Conservation (phyloP, 2,113 vertebrate species). For the Sphaerodactylus townsendi region DNA sequence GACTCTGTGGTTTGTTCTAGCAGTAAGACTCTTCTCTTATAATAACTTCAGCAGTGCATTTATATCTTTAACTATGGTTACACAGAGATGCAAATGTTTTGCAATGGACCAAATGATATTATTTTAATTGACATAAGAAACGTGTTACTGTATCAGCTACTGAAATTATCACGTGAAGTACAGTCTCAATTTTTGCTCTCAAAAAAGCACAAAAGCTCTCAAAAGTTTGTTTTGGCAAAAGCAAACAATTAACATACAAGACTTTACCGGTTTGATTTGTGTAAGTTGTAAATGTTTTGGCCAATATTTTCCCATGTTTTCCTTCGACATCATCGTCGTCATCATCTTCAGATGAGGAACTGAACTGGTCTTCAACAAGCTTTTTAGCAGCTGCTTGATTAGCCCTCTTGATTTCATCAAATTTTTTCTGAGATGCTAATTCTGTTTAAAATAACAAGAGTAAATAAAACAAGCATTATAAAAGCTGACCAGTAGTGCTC, state of each 20-base stretch:
- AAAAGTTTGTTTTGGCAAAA: background rate
- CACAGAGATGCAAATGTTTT: background rate
- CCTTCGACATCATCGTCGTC: conserved; percentile 73
- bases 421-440: conserved; percentile 81
- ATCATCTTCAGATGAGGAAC: conserved; percentile 87
- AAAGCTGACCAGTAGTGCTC: background rate
- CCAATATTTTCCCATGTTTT: conserved; percentile 86
- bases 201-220: background rate
- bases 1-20: background rate
- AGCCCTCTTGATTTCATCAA: conserved; percentile 92
- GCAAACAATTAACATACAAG: background rate
- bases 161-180: background rate
- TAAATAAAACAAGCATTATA: background rate
- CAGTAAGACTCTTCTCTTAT: background rate
- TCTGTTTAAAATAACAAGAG: conserved; percentile 64
- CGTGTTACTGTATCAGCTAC: background rate
- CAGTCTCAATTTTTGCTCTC: background rate
- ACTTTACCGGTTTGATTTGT: conserved; percentile 86
- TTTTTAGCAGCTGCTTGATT: conserved; percentile 88
- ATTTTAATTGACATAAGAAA: background rate
- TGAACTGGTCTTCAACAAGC: conserved; percentile 78
- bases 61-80: background rate
- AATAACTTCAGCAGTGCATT: background rate
- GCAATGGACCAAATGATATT: background rate
- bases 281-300: conserved; percentile 90